Percentiles rank a stretch among this genome's conserved stretches.
Conservation (phyloP, 2,888 invertebrate species). For the Melipona bicolor region DNA sequence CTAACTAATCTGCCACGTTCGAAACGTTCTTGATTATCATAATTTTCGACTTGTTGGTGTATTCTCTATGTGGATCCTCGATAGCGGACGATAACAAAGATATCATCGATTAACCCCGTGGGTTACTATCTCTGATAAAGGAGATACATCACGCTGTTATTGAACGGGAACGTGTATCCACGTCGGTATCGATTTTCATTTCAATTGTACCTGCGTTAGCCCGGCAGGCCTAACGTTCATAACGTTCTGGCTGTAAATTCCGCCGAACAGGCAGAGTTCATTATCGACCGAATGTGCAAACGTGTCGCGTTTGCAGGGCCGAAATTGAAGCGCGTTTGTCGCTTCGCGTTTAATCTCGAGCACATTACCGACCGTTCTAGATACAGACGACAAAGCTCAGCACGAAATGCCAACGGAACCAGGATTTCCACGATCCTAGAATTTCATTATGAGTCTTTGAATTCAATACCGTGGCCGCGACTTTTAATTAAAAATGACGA, state of each 20-base stretch:
- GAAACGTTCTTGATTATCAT: neutral
- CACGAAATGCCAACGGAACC: neutral
- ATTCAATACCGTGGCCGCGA: too few relatives aligned
- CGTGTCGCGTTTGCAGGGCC: neutral
- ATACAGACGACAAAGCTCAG: neutral
- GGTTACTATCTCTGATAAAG: neutral
- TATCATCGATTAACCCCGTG: neutral
- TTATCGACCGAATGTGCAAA: slow-evolving; percentile 14
- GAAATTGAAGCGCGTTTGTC: slow-evolving; percentile 31
- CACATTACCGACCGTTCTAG: neutral
- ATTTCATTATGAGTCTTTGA: neutral
- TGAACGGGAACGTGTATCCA: slow-evolving; percentile 17
- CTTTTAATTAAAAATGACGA: neutral
- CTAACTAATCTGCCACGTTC: neutral
- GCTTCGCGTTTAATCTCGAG: slow-evolving; percentile 20
- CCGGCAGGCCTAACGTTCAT: neutral
- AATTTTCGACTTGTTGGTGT: neutral
- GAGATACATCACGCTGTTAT: neutral
- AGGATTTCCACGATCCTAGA: neutral
- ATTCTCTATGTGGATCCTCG: neutral
- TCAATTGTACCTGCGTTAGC: slow-evolving; percentile 15
- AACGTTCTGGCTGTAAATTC: slow-evolving; percentile 5
- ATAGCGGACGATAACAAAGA: neutral
- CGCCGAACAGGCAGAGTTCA: slow-evolving; percentile 18
- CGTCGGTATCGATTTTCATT: slow-evolving; percentile 25